phyloP scores from a whole-genome alignment of 2,888 invertebrate species.

The Perdita meconis region DNA sequence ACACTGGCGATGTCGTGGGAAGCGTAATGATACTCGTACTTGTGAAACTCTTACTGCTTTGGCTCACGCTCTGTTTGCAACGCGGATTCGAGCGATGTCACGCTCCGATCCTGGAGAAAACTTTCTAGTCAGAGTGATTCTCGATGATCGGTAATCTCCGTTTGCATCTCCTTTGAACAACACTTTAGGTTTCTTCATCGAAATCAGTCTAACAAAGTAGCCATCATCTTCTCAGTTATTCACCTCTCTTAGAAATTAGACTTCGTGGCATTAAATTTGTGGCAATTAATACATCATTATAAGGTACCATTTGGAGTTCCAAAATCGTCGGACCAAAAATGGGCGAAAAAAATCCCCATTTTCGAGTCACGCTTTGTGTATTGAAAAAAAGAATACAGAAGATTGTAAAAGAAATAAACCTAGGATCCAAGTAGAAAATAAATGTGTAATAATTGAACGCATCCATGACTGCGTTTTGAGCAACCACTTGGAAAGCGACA shows the following conservation, averaged over 20 bases:
- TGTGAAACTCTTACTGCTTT: conserved; percentile 76
- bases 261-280: too few species aligned
- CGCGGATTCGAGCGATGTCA: conserved; percentile 74
- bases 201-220: background rate
- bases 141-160: conserved; percentile 50
- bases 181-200: background rate
- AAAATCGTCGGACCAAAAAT: too few species aligned
- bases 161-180: conserved; percentile 12
- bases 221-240: too few species aligned
- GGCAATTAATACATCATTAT: too few species aligned
- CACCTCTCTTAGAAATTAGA: too few species aligned
- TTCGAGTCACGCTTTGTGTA: too few species aligned
- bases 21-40: conserved; percentile 69
- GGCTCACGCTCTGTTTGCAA: conserved; percentile 76
- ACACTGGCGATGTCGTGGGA: conserved; percentile 19
- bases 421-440: too few species aligned
- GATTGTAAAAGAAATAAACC: too few species aligned
- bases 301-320: too few species aligned
- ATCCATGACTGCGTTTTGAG: conserved; percentile 19
- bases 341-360: too few species aligned
- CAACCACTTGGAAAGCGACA: conserved; percentile 73
- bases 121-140: conserved; percentile 76
- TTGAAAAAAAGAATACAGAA: too few species aligned
- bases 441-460: too few species aligned
- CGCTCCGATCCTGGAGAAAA: conserved; percentile 76